A percentile compares a stretch with the other conserved stretches of the same genome.
phyloP scores from a whole-genome alignment of 1,140 invertebrate genomes.

The Listronotus bonariensis region DNA sequence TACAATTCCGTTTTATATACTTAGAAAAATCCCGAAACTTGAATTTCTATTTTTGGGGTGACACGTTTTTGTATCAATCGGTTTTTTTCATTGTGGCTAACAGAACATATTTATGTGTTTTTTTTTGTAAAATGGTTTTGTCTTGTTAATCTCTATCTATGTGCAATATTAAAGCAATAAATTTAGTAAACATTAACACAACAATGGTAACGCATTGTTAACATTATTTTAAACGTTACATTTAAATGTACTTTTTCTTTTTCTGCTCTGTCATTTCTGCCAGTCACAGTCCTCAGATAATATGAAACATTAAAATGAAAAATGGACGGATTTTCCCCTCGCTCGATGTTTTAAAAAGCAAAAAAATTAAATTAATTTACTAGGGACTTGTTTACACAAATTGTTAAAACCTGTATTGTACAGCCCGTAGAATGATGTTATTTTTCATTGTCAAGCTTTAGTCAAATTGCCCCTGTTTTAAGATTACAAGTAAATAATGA shows the following conservation, averaged over 20 bases:
- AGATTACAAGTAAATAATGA: slow-evolving; percentile 18
- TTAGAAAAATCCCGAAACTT: too few species aligned
- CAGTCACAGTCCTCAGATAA: slow-evolving; percentile 29
- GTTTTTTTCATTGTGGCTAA: too few species aligned
- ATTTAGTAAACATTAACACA: too few species aligned
- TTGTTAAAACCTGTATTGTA: slow-evolving; percentile 27
- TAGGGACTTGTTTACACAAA: slow-evolving; percentile 32
- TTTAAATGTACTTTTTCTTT: slow-evolving; percentile 5
- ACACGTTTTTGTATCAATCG: too few species aligned
- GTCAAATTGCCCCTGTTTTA: slow-evolving; percentile 5
- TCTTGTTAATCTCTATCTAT: too few species aligned
- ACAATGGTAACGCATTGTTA: too few species aligned
- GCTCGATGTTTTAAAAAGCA: slow-evolving; percentile 22
- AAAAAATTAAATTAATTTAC: slow-evolving; percentile 33
- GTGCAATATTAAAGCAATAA: too few species aligned
- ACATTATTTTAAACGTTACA: too few species aligned
- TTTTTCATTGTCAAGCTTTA: slow-evolving; percentile 20
- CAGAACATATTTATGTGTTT: too few species aligned
- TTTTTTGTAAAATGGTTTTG: too few species aligned
- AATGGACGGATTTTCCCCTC: slow-evolving; percentile 17
- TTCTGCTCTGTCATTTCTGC: neutral
- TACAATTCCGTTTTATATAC: too few species aligned
- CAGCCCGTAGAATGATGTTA: slow-evolving; percentile 15
- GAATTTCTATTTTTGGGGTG: too few species aligned
- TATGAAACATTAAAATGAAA: slow-evolving; percentile 32